These are phyloP conservation scores for Gallinago nigripennis DNA, from an alignment of 2,797 vertebrate genomes.

Conservation along the genomic window DNA sequence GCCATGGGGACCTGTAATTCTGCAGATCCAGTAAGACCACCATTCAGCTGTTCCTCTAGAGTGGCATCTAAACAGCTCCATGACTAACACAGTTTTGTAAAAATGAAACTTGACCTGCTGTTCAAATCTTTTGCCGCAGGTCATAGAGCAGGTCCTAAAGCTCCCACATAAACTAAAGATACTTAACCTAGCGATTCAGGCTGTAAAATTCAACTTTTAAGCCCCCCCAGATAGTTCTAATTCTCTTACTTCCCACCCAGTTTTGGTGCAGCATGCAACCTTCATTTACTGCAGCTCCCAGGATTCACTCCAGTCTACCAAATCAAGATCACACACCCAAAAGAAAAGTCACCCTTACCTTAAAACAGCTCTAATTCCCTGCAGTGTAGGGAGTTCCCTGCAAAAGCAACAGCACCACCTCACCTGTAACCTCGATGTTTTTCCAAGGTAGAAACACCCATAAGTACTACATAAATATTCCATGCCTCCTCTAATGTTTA, in stretches of 20 bases:
- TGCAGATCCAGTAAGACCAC: conserved; percentile 10
- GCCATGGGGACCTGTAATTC: conserved; percentile 14
- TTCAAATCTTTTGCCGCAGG: background rate
- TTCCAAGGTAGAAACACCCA: background rate
- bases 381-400: background rate
- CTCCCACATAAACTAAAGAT: background rate
- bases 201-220: background rate
- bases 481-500: background rate
- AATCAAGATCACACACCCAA: background rate
- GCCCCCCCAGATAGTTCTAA: background rate
- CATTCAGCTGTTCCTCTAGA: background rate
- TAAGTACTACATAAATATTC: background rate
- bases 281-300: background rate
- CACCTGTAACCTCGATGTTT: background rate
- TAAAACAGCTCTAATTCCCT: background rate
- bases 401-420: background rate
- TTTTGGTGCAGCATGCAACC: background rate
- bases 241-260: background rate
- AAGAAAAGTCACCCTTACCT: background rate
- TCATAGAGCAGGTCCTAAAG: background rate
- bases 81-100: background rate
- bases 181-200: background rate
- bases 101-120: background rate
- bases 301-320: background rate
- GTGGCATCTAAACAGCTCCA: background rate